Percentiles rank a stretch among this genome's conserved stretches.
phyloP scores from a whole-genome alignment of 2,888 invertebrate species.

The Trissolcus brochymenae region DNA sequence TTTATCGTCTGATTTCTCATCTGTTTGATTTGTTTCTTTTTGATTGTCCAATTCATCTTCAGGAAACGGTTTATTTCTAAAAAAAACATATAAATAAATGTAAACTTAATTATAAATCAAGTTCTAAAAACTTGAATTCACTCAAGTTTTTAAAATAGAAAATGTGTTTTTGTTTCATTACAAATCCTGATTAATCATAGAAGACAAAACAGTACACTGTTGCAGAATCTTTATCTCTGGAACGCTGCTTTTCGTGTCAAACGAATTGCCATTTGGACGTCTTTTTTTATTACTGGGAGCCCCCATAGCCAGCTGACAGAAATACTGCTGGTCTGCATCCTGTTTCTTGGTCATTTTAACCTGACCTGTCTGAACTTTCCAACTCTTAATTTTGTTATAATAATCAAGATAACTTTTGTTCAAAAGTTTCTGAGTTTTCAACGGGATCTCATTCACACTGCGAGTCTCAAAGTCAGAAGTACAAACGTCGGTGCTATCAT shows the following conservation, averaged over 20 bases:
- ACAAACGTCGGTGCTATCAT: slow-evolving; percentile 14
- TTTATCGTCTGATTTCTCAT: neutral
- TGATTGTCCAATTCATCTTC: neutral
- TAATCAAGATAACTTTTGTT: slow-evolving; percentile 70
- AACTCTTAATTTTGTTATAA: slow-evolving; percentile 64
- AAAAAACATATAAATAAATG: slow-evolving; percentile 4
- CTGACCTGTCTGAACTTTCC: neutral
- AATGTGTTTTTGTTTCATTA: slow-evolving; percentile 37
- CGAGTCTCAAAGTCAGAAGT: slow-evolving; percentile 19
- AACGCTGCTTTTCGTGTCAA: slow-evolving; percentile 28
- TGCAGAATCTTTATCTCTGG: slow-evolving; percentile 63
- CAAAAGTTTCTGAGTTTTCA: slow-evolving; percentile 66
- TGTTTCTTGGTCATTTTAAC: slow-evolving; percentile 13
- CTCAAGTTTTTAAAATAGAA: neutral
- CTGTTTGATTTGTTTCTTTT: neutral
- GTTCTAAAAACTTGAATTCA: too few relatives aligned
- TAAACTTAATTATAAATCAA: too few relatives aligned
- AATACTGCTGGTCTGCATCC: slow-evolving; percentile 57
- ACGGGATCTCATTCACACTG: slow-evolving; percentile 53
- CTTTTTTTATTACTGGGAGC: slow-evolving; percentile 59
- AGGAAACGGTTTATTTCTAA: neutral
- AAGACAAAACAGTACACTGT: slow-evolving; percentile 67
- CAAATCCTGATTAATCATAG: slow-evolving; percentile 68
- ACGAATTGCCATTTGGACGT: slow-evolving; percentile 33
- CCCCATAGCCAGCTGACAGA: slow-evolving; percentile 59